phyloP scores from a whole-genome alignment of 23 tunicate species.

The Ascidia mentula region DNA sequence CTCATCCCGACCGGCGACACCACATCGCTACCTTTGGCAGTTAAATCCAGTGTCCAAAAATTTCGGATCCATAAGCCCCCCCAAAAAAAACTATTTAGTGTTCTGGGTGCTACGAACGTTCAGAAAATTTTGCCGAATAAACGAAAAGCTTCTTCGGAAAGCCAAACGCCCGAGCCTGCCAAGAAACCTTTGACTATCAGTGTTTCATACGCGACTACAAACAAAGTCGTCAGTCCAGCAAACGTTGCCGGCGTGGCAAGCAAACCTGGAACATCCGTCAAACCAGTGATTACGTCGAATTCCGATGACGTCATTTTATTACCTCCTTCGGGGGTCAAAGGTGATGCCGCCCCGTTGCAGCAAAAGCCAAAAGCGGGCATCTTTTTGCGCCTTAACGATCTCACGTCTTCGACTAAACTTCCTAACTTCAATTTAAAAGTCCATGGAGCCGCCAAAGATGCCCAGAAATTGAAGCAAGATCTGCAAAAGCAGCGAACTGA shows the following conservation, averaged over 20 bases:
- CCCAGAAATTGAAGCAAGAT: not conserved
- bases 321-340: too few relatives aligned
- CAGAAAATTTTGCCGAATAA: too few relatives aligned
- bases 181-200: too few relatives aligned
- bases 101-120: not conserved
- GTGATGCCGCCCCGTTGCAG: not conserved
- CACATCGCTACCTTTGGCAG: not conserved
- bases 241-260: not conserved
- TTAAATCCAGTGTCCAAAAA: too few relatives aligned
- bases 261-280: not conserved
- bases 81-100: too few relatives aligned
- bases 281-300: not conserved
- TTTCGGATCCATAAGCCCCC: too few relatives aligned
- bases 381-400: not conserved
- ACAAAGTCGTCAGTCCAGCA: not conserved
- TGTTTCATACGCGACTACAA: too few relatives aligned
- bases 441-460: not conserved
- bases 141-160: too few relatives aligned
- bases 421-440: not conserved
- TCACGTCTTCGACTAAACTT: not conserved
- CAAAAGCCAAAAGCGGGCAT: not conserved
- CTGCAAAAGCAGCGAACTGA: not conserved
- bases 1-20: not conserved
- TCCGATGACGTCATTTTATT: too few relatives aligned
- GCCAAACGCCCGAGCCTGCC: too few relatives aligned